Evolutionary conservation across 1,140 invertebrate genomes (phyloP).

Genomic region (Leptopilina clavipes): DNA sequence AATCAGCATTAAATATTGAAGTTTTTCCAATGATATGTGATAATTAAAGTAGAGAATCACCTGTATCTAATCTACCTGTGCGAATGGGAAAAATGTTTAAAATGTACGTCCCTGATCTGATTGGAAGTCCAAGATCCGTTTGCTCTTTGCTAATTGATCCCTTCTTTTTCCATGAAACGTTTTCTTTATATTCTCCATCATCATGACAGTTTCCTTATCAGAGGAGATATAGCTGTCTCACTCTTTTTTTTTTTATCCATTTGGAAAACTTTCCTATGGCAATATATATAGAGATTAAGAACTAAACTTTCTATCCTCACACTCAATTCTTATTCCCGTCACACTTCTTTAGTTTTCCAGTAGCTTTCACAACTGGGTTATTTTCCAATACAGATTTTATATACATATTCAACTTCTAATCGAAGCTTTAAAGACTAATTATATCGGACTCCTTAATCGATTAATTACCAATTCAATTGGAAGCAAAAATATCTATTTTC

Average conservation of each 20-base stretch:
- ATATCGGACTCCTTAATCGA: neutral
- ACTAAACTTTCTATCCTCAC: conserved; percentile 11
- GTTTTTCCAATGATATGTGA: no score
- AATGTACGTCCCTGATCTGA: no score
- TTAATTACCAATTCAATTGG: conserved; percentile 7
- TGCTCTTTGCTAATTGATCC: no score
- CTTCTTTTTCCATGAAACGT: no score
- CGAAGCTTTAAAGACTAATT: conserved; percentile 11
- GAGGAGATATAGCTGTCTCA: neutral
- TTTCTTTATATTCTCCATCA: neutral
- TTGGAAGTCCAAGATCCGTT: no score
- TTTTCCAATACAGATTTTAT: neutral
- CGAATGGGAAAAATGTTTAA: no score
- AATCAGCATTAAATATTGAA: no score
- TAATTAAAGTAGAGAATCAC: no score
- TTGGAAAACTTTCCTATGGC: neutral
- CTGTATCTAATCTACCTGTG: no score
- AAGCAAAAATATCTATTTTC: neutral
- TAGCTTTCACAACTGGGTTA: conserved; percentile 11
- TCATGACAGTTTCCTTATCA: conserved; percentile 25
- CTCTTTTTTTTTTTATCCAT: neutral
- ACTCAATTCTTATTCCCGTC: conserved; percentile 3
- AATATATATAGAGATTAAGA: no score
- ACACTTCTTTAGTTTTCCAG: neutral
- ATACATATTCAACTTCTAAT: neutral